Percentiles rank a stretch among this genome's conserved stretches.
Evolutionary conservation across 1,140 invertebrate genomes (phyloP).

Genomic region (Brachionus plicatilis): DNA sequence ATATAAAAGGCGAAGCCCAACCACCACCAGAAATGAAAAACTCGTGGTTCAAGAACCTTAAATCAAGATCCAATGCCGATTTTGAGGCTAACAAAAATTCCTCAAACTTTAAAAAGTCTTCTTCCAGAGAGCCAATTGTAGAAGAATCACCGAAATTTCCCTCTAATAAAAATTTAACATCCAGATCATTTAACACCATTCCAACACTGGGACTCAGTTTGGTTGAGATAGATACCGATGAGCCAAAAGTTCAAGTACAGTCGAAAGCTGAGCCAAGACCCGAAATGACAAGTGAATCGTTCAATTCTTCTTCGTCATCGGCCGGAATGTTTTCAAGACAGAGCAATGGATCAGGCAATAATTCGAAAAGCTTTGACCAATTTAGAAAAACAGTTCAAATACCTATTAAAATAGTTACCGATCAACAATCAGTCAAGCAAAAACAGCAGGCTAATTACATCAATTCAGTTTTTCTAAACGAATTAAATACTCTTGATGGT

Average conservation of each 20-base stretch:
- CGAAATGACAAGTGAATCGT: not conserved
- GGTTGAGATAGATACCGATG: not conserved
- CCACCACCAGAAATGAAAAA: not conserved
- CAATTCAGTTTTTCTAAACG: constrained; percentile 4
- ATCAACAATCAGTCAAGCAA: not conserved
- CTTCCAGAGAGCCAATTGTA: not conserved
- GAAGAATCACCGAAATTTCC: not conserved
- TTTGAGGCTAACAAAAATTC: not conserved
- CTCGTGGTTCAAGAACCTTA: not conserved
- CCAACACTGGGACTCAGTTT: not conserved
- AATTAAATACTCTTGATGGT: not conserved
- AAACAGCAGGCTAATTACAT: not conserved
- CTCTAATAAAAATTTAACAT: not conserved
- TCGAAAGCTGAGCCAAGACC: not conserved
- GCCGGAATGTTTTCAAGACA: not conserved
- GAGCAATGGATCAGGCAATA: not conserved
- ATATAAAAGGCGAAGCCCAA: not conserved
- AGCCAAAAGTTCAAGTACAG: not conserved
- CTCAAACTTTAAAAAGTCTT: not conserved
- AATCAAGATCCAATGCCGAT: constrained; percentile 3
- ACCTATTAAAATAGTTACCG: not conserved
- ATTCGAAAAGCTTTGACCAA: not conserved
- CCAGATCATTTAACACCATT: not conserved
- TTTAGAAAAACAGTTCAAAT: not conserved
- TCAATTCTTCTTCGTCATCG: not conserved